Conservation (phyloP, 2,113 vertebrate species). For the Rhinopomastus cyanomelas region DNA sequence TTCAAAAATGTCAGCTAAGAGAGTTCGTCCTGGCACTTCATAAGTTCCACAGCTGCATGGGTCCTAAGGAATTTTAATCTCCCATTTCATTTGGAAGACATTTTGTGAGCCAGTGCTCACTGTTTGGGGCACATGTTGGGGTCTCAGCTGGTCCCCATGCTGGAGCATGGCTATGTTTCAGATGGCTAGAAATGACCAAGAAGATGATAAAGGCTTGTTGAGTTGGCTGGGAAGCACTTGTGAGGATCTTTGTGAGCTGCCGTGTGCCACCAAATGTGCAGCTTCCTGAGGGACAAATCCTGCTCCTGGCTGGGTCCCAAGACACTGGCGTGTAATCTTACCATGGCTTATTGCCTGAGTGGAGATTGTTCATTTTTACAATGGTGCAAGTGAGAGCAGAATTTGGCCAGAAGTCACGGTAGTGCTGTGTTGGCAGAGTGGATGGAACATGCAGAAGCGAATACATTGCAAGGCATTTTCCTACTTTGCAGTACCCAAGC, state of each 20-base stretch:
- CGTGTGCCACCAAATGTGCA: neutral
- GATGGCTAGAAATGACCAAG: neutral
- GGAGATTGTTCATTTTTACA: neutral
- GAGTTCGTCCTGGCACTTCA: neutral
- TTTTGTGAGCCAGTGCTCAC: neutral
- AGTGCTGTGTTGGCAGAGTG: neutral
- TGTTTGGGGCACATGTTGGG: accelerated
- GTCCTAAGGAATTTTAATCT: conserved; percentile 37
- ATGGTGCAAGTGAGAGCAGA: neutral
- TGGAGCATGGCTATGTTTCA: neutral
- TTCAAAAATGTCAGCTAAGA: neutral
- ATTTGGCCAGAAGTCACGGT: neutral
- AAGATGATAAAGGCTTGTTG: neutral
- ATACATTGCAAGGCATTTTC: neutral
- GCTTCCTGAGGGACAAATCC: neutral
- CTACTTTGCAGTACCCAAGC: neutral
- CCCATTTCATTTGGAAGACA: neutral
- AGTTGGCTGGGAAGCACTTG: neutral
- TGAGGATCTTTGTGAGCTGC: neutral
- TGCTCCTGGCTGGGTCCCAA: neutral
- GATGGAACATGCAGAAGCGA: neutral
- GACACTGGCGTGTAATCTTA: neutral
- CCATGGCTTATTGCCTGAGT: neutral
- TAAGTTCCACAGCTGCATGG: neutral
- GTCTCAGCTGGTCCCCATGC: neutral